Base-by-base conservation (phyloP, 2,113 vertebrate genomes). In the Illadopsis cleaveri region DNA sequence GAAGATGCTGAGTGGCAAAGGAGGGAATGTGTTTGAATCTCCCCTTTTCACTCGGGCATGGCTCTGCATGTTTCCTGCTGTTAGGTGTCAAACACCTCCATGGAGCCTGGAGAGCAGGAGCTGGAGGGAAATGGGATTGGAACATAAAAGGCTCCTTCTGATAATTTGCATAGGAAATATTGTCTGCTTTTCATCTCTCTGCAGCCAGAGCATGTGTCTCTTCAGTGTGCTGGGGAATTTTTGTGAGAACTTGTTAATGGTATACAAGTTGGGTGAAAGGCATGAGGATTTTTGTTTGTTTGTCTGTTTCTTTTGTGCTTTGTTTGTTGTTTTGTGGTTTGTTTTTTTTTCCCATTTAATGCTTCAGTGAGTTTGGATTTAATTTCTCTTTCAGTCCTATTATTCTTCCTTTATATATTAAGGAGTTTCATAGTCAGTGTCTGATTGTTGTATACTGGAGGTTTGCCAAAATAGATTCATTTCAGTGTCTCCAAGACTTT, bases 281-380 rank as follows among this genome's bases (percentile, higher is more conserved):
- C 1, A 3, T 17, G 16, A n/a, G 1, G 1, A 13, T 21, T n/a
- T 50, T 50, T 23, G 3, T 17, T 17, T 30, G 20, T 56, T 50
- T 50, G 2, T 22, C 8, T 25, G 8, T n/a, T 15, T 9, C 5
- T 47, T 75, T 35, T 45, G 6, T 78, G 40, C 25, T 35, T 73
- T 27, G 19, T 60, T 71, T 51, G 12, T 40, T 58, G 15, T 21
- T 27, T 45, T 42, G 4, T 1, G n/a, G n/a, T n/a, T n/a, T n/a
- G n/a, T n/a, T n/a, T n/a, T n/a, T 51, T 16, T 66, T 69, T 18
- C 9, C 4, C 4, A 37, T 86, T 78, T 79, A 54, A 69, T 38
- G 28, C 48, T 89, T 84, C 37, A 87, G 19, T 61, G 65, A 56
- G 17, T 71, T 77, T 22, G 35, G 30, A 38, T 83, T 21, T 53